Conservation (phyloP, 2,888 invertebrate species). For the Timandra comae region DNA sequence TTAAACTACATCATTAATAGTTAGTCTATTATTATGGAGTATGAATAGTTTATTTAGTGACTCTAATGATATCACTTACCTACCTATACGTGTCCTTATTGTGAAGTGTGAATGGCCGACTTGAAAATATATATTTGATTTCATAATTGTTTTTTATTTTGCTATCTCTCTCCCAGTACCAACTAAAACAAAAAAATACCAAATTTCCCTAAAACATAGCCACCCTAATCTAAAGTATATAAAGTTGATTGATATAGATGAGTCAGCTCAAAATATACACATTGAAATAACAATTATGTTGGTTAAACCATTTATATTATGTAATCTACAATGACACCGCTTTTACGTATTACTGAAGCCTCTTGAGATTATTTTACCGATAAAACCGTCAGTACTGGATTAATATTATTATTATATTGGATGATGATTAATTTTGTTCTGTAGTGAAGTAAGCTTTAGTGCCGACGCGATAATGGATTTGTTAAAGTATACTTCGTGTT, state of each 20-base stretch:
- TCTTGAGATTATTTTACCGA: conserved; percentile 5
- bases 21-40: no score
- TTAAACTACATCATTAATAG: no score
- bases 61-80: no score
- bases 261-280: conserved; percentile 41
- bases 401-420: no score
- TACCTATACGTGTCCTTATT: no score
- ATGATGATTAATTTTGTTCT: no score
- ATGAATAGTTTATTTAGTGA: no score
- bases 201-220: conserved; percentile 4
- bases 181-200: not conserved
- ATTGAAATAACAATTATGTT: conserved; percentile 46
- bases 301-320: conserved; percentile 38
- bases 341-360: conserved; percentile 8
- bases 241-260: conserved; percentile 55
- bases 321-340: conserved; percentile 30
- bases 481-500: no score
- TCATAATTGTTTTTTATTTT: not conserved
- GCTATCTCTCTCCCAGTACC: no score
- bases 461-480: no score
- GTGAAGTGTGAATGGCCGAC: no score
- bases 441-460: no score
- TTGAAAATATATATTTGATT: not conserved
- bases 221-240: conserved; percentile 24
- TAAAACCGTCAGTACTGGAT: conserved; percentile 3